These are phyloP conservation scores for Palythoa grandis DNA, from an alignment of 92 coral and sea anemone species.

Conservation along the genomic window DNA sequence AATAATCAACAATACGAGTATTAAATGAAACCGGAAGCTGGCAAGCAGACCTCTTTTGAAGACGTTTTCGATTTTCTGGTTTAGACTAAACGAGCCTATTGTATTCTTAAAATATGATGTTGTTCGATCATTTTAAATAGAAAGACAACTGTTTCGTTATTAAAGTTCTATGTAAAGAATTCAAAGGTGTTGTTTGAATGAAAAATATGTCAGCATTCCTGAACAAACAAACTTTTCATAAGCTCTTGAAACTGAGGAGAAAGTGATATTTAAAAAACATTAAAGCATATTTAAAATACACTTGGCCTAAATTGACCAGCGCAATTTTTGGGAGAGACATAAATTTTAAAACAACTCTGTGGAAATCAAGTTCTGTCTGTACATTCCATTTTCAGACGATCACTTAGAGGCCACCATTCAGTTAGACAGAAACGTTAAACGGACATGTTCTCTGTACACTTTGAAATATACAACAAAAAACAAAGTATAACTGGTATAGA, in stretches of 20 bases:
- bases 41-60: background rate
- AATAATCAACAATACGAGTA: background rate
- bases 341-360: too few species aligned
- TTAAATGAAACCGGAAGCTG: slow-evolving; percentile 22
- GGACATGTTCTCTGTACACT: too few species aligned
- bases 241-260: background rate
- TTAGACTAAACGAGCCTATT: background rate
- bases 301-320: background rate
- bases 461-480: too few species aligned
- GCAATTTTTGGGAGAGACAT: background rate
- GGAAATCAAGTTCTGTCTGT: too few species aligned
- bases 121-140: background rate
- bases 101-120: background rate
- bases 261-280: background rate
- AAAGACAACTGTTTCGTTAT: background rate
- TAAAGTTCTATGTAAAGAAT: background rate
- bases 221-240: background rate
- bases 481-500: too few species aligned
- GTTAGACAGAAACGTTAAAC: too few species aligned
- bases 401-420: too few species aligned
- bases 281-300: background rate
- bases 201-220: background rate
- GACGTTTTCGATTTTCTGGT: background rate
- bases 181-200: background rate
- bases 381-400: too few species aligned